Evolutionary conservation across 2,888 invertebrate genomes (phyloP).

Genomic region (Drosophila prostipennis): DNA sequence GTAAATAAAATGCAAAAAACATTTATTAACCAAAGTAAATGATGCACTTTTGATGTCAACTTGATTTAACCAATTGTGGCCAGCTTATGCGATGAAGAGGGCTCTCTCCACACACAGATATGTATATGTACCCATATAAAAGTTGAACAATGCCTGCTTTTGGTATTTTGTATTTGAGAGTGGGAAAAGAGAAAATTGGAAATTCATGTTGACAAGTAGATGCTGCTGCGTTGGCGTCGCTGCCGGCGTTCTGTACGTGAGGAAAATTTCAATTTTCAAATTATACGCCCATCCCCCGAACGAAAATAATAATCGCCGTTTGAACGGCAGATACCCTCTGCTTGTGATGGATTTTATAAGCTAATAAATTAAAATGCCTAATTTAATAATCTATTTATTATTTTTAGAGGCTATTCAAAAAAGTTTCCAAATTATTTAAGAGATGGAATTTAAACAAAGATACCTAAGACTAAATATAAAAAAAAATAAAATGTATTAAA

Average conservation of each 20-base stretch:
- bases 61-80: conserved; percentile 32
- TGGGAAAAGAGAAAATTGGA: conserved; percentile 62
- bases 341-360: not conserved
- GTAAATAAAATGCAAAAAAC: not conserved
- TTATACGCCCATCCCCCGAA: conserved; percentile 43
- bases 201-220: conserved; percentile 78
- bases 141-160: conserved; percentile 28
- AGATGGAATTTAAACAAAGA: too few relatives aligned
- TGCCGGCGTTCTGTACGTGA: conserved; percentile 67
- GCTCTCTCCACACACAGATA: conserved; percentile 2
- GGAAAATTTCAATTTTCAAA: conserved; percentile 69
- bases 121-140: not conserved
- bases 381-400: too few relatives aligned
- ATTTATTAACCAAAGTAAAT: not conserved
- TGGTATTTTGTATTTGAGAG: not conserved
- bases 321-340: conserved; percentile 15
- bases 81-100: conserved; percentile 13
- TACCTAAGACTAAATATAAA: too few relatives aligned
- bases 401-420: too few relatives aligned
- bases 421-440: too few relatives aligned
- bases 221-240: conserved; percentile 42
- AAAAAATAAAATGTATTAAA: too few relatives aligned
- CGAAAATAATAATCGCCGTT: not conserved
- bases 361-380: too few relatives aligned
- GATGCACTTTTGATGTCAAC: conserved; percentile 20